Evolutionary conservation across 2,113 vertebrate species (phyloP), one percentile per base, ranked within the genome.

Genomic region (Zingel zingel): DNA sequence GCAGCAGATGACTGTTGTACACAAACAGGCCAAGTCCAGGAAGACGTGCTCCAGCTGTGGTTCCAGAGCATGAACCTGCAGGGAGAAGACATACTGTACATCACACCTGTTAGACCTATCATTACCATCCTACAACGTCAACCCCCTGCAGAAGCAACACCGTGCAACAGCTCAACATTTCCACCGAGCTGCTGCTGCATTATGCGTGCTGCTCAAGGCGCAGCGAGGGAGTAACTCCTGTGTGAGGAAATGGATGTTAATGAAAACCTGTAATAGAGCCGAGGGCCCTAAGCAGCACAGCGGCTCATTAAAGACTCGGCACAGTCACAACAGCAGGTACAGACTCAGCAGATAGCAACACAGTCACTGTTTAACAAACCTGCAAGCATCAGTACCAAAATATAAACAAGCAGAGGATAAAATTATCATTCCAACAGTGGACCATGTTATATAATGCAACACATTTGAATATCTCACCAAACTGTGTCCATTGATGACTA

Each of bases 1-100:
- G 92, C 94, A 97, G 82, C 95, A 97, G 81, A 96, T 94, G 56
- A 96, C 96, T 0, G 93, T 94, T 92, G 96, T 96, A 90, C 94
- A 97, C 88, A 96, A 71, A 70, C 95, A 97, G 62, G 96, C 96
- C 67, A 95, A 70, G 53, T 96, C 94, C 78, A 98, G 87, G 65
- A 97, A 83, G 25, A 95, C 85, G 1, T 86, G 92, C 88, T 97
- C 93, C 86, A 96, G 72, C 75, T 95, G 94, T 27, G 92, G 94
- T 90, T 97, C 95, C 75, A 96, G 47, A 62, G 94, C 95, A 57
- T 96, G 77, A 65, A 93, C 94, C 94, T 97, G 78, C 25, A 36
- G 75, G 57, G 43, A 56, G 18, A 13, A 56, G 47, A 79, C 58
- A 89, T 5, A 27, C 27, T 27, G 27, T 27, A 71, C 45, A 79